Base-by-base conservation (phyloP, 1,140 invertebrate species). In the Pseudomyrmex flavicornis region DNA sequence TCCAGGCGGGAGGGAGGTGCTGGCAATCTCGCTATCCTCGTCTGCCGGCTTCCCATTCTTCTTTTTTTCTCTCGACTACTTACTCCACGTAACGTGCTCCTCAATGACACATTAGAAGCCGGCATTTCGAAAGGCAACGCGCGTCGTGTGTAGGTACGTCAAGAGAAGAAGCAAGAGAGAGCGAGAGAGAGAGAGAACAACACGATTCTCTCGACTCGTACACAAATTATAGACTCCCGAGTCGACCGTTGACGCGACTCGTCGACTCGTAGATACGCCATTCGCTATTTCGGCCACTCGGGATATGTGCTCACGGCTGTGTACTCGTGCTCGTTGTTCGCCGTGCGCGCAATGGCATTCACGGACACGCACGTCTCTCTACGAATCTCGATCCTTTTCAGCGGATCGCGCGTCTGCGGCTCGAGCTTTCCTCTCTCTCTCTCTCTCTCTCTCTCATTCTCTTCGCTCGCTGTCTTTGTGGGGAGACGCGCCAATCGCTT, bases 201-300 rank as follows among this genome's bases (percentile, higher is more conserved):
- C 48, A 70, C 63, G 63, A 59, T 10, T 52, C 90, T 92, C 91
- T 92, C 91, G 90, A 92, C 88, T 92, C 86, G 93, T 92, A 85
- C 76, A 90, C 91, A 94, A 94, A 94, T 94, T 94, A 93, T 92
- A 93, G 93, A 93, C 92, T 92, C 73, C 79, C 70, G 72, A 85
- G 82, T 85, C 91, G 91, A 93, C 93, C 93, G 93, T 94, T 94
- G 92, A 91, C 90, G 87, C 89, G 86, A 56, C 62, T 65, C 69
- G 86, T 88, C 89, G 86, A 69, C 62, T 65, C 69, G 86, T 88
- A 77, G 82, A 88, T 85, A 76, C 84, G 75, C 77, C 83, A 62
- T 72, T 88, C 75, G 58, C 63, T 90, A 88, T 89, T 90, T 85
- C 79, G 83, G 86, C 66, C 61, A 83, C 87, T 88, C 86, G 77